Conservation (phyloP, 1,140 invertebrate genomes). For the Drosophila navojoa region DNA sequence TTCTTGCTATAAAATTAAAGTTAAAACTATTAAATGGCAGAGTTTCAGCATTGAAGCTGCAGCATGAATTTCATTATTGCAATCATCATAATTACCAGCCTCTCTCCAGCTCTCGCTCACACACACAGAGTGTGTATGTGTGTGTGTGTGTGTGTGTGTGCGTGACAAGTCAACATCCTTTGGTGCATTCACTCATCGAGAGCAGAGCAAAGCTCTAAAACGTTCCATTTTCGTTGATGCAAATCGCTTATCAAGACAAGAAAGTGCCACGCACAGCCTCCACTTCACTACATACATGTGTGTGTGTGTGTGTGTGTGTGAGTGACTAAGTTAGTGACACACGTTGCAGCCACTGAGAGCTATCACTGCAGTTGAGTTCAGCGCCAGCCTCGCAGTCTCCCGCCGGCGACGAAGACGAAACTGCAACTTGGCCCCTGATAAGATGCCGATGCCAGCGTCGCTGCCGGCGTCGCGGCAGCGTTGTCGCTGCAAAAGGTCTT, state of each 20-base stretch:
- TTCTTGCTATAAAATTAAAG: no score
- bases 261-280: slow-evolving; percentile 57
- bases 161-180: slow-evolving; percentile 70
- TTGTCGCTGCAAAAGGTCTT: slow-evolving; percentile 69
- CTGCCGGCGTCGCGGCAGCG: neutral
- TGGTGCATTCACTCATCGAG: slow-evolving; percentile 64
- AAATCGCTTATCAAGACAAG: slow-evolving; percentile 74
- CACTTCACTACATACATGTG: neutral
- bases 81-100: slow-evolving; percentile 51
- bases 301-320: slow-evolving; percentile 33
- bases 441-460: slow-evolving; percentile 33
- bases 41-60: slow-evolving; percentile 8
- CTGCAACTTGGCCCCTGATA: slow-evolving; percentile 62
- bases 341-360: slow-evolving; percentile 50
- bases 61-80: slow-evolving; percentile 36
- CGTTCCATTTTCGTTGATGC: slow-evolving; percentile 76
- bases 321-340: slow-evolving; percentile 70
- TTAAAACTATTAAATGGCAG: neutral
- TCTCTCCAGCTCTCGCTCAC: neutral
- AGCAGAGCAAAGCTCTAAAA: slow-evolving; percentile 57
- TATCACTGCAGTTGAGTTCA: slow-evolving; percentile 15
- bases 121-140: neutral
- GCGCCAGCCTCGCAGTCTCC: slow-evolving; percentile 62
- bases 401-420: slow-evolving; percentile 18
- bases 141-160: slow-evolving; percentile 7